Base-by-base conservation (phyloP, 2,888 invertebrate species). In the Synanthedon tipuliformis region DNA sequence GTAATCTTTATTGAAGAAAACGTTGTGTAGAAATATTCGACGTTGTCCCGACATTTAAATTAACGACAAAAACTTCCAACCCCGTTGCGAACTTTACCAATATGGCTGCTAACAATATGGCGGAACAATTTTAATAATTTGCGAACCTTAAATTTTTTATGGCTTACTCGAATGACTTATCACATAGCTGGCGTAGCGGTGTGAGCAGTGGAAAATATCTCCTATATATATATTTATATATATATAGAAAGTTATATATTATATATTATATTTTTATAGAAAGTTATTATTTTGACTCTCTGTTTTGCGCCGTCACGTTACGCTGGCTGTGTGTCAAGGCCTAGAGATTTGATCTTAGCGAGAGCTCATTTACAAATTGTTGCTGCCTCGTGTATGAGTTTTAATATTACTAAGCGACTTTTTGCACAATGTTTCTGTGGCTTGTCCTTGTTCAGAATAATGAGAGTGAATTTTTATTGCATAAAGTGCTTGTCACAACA, bases 101-200 rank as follows among this genome's bases (percentile, higher is more conserved):
- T 81, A 81, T 78, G 66, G 66, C 65, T 59, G 69, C 66, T 50
- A 61, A 73, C 71, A 71, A 73, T 75, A 75, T 74, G 68, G 65
- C 59, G 64, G 71, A 81, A 78, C 76, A 81, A 81, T 81, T 79
- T 79, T 78, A 79, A 81, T 79, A 78, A 75, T 79, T 73, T 69
- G 61, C 61, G 65, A 62, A 59, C 51, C 34, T 56, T 66, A 63
- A 62, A 68, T 72, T 73, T 70, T 73, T 69, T 68, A 68, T 67
- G 59, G 71, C 70, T 68, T 68, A 68, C 65, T 67, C 45, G 45
- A 45, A 45, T n/a, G 34, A 8, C 10, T 34, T 10, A 10, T 34
- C 8, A 34, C 34, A 10, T 34, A 0, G 34, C 34, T 10, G 0
- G 34, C 34, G 34, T 34, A 34, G 10, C 34, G 7, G 34, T 10